These are phyloP conservation scores for Pterobdella sp. DNA, from an alignment of 2,888 invertebrate species.

Conservation along the genomic window DNA sequence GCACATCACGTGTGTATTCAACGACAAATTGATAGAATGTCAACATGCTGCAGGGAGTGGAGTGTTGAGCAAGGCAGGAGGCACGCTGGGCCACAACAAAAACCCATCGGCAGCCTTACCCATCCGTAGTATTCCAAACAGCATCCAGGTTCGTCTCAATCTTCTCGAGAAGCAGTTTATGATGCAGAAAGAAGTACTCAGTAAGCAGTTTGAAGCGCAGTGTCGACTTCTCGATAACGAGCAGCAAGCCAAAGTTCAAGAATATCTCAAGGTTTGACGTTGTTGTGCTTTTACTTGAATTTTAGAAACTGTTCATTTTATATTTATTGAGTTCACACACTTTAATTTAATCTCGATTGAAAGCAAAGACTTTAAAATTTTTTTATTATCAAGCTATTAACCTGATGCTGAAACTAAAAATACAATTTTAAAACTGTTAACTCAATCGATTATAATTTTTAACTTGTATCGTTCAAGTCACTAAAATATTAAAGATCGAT, in stretches of 20 bases:
- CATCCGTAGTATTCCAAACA: constrained; percentile 26
- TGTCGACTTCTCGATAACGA: constrained; percentile 46
- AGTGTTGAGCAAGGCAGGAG: not conserved
- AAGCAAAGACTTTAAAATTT: no score
- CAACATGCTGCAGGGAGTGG: not conserved
- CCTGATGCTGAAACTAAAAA: no score
- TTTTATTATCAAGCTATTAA: no score
- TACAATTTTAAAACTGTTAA: no score
- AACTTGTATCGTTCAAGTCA: no score
- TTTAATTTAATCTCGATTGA: no score
- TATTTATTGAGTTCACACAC: not conserved
- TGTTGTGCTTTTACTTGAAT: not conserved
- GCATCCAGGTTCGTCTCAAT: constrained; percentile 45
- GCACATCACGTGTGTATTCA: no score
- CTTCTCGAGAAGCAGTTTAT: constrained; percentile 47
- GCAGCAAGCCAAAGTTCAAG: constrained; percentile 48
- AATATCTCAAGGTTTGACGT: constrained; percentile 45
- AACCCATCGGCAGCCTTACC: not conserved
- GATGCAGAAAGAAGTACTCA: constrained; percentile 45
- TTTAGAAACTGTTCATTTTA: not conserved
- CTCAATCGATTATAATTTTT: no score
- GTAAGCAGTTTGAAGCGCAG: constrained; percentile 47
- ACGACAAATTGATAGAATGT: no score
- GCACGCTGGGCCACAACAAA: not conserved
- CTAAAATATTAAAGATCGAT: no score